phyloP scores from a whole-genome alignment of 1,140 invertebrate species.

The Pygmarrhopalites habei region DNA sequence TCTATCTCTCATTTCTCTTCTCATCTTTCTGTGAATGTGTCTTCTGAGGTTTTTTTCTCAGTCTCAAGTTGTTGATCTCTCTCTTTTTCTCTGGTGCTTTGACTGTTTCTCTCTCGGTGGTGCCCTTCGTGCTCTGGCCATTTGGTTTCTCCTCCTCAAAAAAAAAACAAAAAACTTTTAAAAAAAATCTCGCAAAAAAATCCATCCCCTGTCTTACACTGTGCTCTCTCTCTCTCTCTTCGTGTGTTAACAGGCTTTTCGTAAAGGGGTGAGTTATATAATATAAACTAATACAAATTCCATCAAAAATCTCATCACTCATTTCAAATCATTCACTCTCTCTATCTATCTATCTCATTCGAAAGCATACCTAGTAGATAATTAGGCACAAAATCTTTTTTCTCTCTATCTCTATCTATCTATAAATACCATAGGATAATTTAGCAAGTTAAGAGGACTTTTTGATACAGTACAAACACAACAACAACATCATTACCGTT shows the following conservation, averaged over 20 bases:
- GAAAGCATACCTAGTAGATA: too few species aligned
- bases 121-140: conserved; percentile 37
- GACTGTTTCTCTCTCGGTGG: conserved; percentile 40
- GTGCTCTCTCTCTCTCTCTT: conserved; percentile 20
- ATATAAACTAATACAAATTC: conserved; percentile 18
- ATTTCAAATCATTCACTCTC: conserved; percentile 6
- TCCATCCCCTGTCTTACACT: conserved; percentile 32
- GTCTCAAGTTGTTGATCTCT: conserved; percentile 27
- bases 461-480: too few species aligned
- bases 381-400: too few species aligned
- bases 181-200: background rate
- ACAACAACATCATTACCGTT: too few species aligned
- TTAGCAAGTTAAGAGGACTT: too few species aligned
- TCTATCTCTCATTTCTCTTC: conserved; percentile 40
- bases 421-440: too few species aligned
- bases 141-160: conserved; percentile 33
- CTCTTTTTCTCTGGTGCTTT: conserved; percentile 38
- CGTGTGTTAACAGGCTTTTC: conserved; percentile 38
- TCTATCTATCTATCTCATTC: too few species aligned
- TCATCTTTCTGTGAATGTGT: conserved; percentile 30
- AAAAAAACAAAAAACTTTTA: conserved; percentile 21
- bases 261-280: conserved; percentile 40
- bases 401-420: too few species aligned
- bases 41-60: conserved; percentile 27
- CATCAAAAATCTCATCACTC: conserved; percentile 13